These are phyloP conservation scores for Pseudomugil tenellus DNA, from an alignment of 2,797 vertebrate species.

Conservation along the genomic window DNA sequence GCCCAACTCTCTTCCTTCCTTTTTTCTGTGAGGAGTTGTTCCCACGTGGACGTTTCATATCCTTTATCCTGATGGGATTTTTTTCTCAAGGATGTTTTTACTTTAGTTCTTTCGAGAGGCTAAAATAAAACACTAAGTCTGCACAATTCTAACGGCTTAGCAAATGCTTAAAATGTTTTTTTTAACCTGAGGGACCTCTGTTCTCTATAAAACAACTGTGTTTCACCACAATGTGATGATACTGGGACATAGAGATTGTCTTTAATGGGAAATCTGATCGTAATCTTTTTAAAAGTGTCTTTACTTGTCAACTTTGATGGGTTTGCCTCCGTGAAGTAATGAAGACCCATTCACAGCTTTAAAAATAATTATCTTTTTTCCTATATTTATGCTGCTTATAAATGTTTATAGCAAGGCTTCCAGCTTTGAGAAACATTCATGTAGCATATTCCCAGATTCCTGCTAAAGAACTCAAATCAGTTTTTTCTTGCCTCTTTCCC, in stretches of 20 bases:
- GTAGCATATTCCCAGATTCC: constrained; percentile 64
- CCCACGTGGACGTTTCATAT: constrained; percentile 25
- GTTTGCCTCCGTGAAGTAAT: constrained; percentile 10
- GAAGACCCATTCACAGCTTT: background rate
- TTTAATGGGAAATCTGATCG: constrained; percentile 23
- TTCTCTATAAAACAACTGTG: constrained; percentile 25
- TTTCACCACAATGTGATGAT: background rate
- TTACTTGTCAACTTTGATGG: constrained; percentile 16
- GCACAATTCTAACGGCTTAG: constrained; percentile 32
- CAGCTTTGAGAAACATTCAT: constrained; percentile 45
- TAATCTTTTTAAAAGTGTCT: constrained; percentile 16
- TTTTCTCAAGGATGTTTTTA: constrained; percentile 41
- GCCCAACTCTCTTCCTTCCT: constrained; percentile 69
- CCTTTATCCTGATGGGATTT: constrained; percentile 21
- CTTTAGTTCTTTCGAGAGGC: background rate
- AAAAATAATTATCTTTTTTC: background rate
- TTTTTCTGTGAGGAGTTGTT: constrained; percentile 35
- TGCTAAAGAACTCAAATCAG: constrained; percentile 62
- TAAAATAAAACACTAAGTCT: constrained; percentile 18
- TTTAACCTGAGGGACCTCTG: constrained; percentile 9
- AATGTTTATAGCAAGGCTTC: background rate
- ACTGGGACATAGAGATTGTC: constrained; percentile 11
- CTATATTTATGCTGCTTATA: background rate
- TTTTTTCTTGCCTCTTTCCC: constrained; percentile 52
- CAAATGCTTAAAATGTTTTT: constrained; percentile 33